Conservation (phyloP, 2,888 invertebrate species). For the Euzophera pinguis region DNA sequence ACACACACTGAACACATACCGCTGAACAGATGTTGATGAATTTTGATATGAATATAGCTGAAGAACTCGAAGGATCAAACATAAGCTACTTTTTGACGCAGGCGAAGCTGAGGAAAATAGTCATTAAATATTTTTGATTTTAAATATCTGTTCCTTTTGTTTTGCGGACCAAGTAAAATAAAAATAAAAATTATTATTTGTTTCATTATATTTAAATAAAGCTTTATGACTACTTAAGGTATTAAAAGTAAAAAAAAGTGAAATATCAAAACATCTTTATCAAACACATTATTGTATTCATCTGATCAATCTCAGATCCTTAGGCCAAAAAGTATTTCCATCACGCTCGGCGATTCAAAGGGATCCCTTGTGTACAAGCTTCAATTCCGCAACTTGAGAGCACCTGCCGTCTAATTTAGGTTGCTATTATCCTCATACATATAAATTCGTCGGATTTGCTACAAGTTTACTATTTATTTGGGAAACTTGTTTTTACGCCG, state of each 20-base stretch:
- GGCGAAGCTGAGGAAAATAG: too few species aligned
- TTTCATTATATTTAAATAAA: too few species aligned
- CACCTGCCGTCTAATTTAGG: conserved; percentile 59
- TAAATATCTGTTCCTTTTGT: too few species aligned
- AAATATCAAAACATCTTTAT: not conserved
- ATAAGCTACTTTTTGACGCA: too few species aligned
- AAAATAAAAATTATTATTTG: too few species aligned
- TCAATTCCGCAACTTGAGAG: conserved; percentile 34
- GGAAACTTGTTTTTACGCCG: not conserved
- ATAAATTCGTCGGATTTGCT: conserved; percentile 47
- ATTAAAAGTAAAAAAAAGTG: not conserved
- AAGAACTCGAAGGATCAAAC: too few species aligned
- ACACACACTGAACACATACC: too few species aligned
- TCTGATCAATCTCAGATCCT: not conserved
- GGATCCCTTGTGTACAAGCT: conserved; percentile 32
- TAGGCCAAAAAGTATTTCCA: conserved; percentile 14
- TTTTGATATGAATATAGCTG: too few species aligned
- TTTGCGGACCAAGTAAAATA: too few species aligned
- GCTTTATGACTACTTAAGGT: too few species aligned
- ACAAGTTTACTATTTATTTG: conserved; percentile 22
- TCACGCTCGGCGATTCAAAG: conserved; percentile 28
- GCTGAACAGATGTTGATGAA: too few species aligned
- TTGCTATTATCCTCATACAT: conserved; percentile 55
- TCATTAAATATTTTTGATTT: too few species aligned
- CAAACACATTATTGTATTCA: not conserved